Conservation (phyloP, 2,797 vertebrate species). For the Carduelis carduelis region DNA sequence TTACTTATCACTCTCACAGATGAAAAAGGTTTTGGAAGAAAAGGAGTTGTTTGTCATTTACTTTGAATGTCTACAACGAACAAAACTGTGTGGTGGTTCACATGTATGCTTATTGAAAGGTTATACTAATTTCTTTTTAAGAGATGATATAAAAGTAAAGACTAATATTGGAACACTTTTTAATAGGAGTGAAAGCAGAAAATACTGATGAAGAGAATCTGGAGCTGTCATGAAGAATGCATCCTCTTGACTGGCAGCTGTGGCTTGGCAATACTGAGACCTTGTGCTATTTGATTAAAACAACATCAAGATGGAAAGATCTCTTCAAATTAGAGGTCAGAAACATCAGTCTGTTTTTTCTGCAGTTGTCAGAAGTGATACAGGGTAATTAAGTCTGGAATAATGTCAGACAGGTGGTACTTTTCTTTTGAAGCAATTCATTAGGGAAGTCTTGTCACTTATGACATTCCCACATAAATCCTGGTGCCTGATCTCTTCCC, state of each 20-base stretch:
- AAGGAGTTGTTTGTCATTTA: not conserved
- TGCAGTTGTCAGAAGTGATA: constrained; percentile 43
- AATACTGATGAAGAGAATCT: not conserved
- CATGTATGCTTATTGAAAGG: not conserved
- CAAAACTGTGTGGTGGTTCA: not conserved
- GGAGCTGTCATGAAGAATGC: not conserved
- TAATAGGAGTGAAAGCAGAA: not conserved
- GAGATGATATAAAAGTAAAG: not conserved
- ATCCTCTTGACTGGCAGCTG: not conserved
- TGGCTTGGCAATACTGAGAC: not conserved
- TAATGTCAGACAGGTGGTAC: constrained; percentile 42
- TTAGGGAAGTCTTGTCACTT: constrained; percentile 27
- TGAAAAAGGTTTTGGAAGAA: not conserved
- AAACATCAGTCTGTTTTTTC: constrained; percentile 12
- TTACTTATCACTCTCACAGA: not conserved
- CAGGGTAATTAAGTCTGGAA: constrained; percentile 30
- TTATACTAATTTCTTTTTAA: not conserved
- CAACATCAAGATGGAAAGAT: constrained; percentile 13
- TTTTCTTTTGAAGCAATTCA: constrained; percentile 40
- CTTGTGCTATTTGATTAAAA: constrained; percentile 32
- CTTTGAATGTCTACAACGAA: not conserved
- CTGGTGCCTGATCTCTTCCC: not conserved
- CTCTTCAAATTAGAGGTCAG: constrained; percentile 39
- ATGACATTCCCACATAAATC: constrained; percentile 13
- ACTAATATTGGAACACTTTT: not conserved